Base-by-base conservation (phyloP, 2,797 vertebrate species). In the Pseudotriccus pelzelni region DNA sequence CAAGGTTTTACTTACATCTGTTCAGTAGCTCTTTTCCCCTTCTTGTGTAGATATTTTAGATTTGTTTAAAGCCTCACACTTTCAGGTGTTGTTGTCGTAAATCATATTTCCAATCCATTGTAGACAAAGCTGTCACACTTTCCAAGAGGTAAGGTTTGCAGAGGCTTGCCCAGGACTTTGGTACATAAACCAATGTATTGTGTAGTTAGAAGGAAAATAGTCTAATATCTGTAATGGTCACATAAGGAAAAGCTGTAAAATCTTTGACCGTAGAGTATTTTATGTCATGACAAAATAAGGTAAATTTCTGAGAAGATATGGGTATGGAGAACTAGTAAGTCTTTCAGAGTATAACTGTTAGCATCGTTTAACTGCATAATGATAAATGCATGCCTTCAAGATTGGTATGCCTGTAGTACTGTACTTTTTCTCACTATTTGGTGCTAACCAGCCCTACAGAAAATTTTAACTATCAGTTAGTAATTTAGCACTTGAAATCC, bases 1-100 rank as follows among this genome's bases (percentile, higher is more conserved):
- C 95, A 97, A 96, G 94, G 96, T 96, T 97, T 97, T 97, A 93
- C 83, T 97, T 96, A 87, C 89, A 97, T 95, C 95, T 97, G 59
- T 96, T 97, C 87, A 91, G 68, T 94, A 96, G 78, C 63, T 89
- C 49, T 97, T 97, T 95, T 64, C 44, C 44, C 32, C 67, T 89
- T 95, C 91, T 96, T 96, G 82, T 64, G 41, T 94, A 97, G 91
- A 96, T 96, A 83, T 85, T 96, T 95, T 86, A 96, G 91, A 96
- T 96, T 96, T 96, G 72, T 89, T 94, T 97, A 95, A 96, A 92
- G 49, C 86, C 53, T 94, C 87, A 81, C 44, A 63, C 91, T 97
- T 97, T 95, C 77, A 95, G 84, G 90, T 67, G 88, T 27, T 39
- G 46, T 93, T 96, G 90, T 95, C 79, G 21, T 82, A 97, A 97